Base-by-base conservation (phyloP, 2,888 invertebrate genomes). In the Myopa tessellatipennis region DNA sequence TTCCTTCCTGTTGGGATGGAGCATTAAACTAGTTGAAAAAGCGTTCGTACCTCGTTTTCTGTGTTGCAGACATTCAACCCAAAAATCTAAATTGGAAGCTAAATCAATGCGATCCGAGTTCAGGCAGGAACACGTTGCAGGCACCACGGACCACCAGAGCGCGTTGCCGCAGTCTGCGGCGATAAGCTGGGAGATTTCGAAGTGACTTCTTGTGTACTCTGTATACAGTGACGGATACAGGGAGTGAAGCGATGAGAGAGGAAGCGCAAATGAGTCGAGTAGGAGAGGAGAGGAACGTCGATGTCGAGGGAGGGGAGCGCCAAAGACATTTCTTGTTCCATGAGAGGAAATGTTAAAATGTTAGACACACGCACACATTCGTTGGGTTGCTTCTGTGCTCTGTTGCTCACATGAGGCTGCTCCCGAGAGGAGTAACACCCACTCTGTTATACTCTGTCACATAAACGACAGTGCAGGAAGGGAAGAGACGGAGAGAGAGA, bases 1-100 rank as follows among this genome's bases (percentile, higher is more conserved):
- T 38, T 89, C 89, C 78, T 86, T 87, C 16, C 89, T 45, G 18
- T 45, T 12, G 7, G 34, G 3, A 63, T 63, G 38, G 12, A 26
- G 4, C 5, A 26, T 10, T 26, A 34, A 14, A 34, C 5, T n/a
- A 12, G 34, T 34, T 26, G 10, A 65, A 14, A 8, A 26, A 65
- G 65, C 34, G 16, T 36, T 38, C 26, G 63, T 34, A 52, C 26
- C 26, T 63, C 8, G 18, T 63, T 63, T 14, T 12, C 16, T n/a
- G 4, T 40, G 38, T 40, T 67, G 38, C 16, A 36, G 36, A 38
- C 36, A 14, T 40, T 67, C 18, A 67, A 67, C 67, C 38, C 8
- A 40, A 40, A 67, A 36, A 36, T n/a, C n/a, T 67, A 58, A 58
- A 58, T 40, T 6, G 63, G 18, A 63, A 63, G 34, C 14, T 63